Evolutionary conservation across 2,888 invertebrate species (phyloP).

Genomic region (Scotopteryx bipunctaria): DNA sequence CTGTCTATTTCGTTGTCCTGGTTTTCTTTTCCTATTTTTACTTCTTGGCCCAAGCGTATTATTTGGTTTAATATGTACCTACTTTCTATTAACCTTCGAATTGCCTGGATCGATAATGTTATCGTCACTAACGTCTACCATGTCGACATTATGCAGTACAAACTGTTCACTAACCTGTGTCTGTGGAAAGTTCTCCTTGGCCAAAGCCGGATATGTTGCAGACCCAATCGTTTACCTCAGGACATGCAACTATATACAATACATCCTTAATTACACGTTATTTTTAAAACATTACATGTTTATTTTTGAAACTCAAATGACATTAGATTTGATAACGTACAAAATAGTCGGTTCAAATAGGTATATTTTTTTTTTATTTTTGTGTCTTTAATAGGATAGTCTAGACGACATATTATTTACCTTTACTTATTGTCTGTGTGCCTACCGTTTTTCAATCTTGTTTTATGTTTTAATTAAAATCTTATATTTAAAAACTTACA

Average conservation of each 20-base stretch:
- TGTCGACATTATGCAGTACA: conserved; percentile 6
- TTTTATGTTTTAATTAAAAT: no score
- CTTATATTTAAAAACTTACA: no score
- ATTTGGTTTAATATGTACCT: background rate
- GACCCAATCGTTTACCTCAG: conserved; percentile 14
- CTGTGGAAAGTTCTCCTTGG: conserved; percentile 24
- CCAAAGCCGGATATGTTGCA: conserved; percentile 16
- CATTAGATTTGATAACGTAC: background rate
- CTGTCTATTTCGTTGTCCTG: no score
- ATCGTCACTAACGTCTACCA: background rate
- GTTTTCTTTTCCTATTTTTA: background rate
- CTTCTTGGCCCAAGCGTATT: no score
- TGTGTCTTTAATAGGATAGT: background rate
- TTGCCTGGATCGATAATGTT: conserved; percentile 3
- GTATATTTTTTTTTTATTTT: background rate
- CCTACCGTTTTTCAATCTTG: no score
- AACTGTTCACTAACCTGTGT: conserved; percentile 6
- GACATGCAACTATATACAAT: conserved; percentile 7
- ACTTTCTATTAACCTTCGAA: background rate
- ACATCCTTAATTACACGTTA: conserved; percentile 2
- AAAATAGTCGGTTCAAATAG: background rate
- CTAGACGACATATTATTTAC: no score
- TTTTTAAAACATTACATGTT: no score
- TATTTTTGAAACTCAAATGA: conserved; percentile 10
- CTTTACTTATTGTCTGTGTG: no score